A percentile compares a stretch with the other conserved stretches of the same genome.
Conservation (phyloP, 2,888 invertebrate genomes). For the Synergus laeviventris region DNA sequence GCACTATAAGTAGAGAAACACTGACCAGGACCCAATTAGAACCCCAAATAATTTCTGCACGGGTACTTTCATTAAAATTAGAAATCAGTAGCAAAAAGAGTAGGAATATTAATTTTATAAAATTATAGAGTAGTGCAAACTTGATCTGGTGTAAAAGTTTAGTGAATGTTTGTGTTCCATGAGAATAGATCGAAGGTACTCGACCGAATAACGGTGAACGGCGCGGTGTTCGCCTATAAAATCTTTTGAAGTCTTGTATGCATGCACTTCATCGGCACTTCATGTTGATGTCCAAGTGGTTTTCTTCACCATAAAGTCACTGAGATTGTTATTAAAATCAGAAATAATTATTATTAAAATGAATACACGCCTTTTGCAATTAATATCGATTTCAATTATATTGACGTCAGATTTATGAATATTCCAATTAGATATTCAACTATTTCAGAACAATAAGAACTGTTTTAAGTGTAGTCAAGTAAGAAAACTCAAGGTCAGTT, state of each 20-base stretch:
- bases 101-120: not conserved
- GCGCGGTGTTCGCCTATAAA: constrained; percentile 7
- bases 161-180: not conserved
- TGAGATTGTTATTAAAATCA: constrained; percentile 8
- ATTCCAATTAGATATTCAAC: not conserved
- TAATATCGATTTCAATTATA: not conserved
- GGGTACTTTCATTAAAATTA: no score
- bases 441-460: not conserved
- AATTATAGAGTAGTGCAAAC: not conserved
- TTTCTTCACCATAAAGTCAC: not conserved
- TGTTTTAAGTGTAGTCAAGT: not conserved
- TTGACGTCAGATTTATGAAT: not conserved
- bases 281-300: not conserved
- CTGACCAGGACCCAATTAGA: no score
- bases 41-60: no score
- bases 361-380: not conserved
- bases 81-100: no score
- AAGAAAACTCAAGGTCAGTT: not conserved
- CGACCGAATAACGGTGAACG: constrained; percentile 21
- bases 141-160: not conserved
- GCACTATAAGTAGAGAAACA: no score
- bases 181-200: constrained; percentile 19
- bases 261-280: not conserved
- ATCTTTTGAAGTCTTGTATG: constrained; percentile 25
- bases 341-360: not conserved